Conservation (phyloP, 1,140 invertebrate genomes). For the Delia radicum region DNA sequence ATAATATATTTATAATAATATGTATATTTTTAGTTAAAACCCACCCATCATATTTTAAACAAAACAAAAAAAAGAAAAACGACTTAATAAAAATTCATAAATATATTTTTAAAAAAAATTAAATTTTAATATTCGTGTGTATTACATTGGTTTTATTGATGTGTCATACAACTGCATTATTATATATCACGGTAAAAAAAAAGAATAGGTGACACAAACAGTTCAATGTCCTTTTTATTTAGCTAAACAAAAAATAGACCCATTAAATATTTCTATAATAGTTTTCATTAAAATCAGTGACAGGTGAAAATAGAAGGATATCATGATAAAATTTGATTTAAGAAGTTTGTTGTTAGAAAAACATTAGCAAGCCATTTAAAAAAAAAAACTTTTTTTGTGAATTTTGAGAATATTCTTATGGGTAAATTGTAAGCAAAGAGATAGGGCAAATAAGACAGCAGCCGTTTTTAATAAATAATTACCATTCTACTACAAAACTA, state of each 20-base stretch:
- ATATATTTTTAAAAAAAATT: too few relatives aligned
- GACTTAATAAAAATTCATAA: conserved; percentile 8
- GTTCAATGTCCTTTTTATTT: conserved; percentile 15
- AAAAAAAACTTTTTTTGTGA: too few relatives aligned
- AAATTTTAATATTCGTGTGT: too few relatives aligned
- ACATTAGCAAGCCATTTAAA: too few relatives aligned
- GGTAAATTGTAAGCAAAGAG: too few relatives aligned
- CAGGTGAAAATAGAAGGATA: too few relatives aligned
- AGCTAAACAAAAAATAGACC: not conserved
- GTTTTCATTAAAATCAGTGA: not conserved
- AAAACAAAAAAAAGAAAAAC: not conserved
- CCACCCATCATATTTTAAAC: not conserved
- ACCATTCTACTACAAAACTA: too few relatives aligned
- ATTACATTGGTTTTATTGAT: not conserved
- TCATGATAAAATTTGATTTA: too few relatives aligned
- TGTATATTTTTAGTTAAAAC: conserved; percentile 1
- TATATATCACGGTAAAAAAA: not conserved
- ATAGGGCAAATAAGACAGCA: too few relatives aligned
- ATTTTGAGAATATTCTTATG: too few relatives aligned
- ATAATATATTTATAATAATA: not conserved
- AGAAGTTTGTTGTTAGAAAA: too few relatives aligned
- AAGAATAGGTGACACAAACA: not conserved
- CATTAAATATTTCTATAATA: not conserved
- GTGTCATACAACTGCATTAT: not conserved
- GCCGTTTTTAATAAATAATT: too few relatives aligned